phyloP scores from a whole-genome alignment of 2,888 invertebrate species.

The Micropterix aruncella region DNA sequence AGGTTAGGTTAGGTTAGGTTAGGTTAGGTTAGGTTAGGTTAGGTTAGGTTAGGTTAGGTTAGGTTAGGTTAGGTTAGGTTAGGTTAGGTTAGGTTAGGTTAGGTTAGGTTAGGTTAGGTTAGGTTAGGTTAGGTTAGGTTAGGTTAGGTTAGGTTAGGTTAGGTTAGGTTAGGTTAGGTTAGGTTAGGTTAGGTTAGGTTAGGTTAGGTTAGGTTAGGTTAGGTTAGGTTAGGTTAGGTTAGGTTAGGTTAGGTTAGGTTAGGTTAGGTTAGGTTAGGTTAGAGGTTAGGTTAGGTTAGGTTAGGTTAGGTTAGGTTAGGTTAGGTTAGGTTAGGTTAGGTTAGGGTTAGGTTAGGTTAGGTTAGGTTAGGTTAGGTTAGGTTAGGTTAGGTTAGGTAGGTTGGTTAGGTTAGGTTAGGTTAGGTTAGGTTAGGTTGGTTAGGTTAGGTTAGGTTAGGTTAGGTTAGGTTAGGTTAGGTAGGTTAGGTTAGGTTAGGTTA shows the following conservation, averaged over 20 bases:
- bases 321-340: conserved; percentile 9
- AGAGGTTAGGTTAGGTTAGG: conserved; percentile 7
- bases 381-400: conserved; percentile 11
- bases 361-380: conserved; percentile 13
- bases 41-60: conserved; percentile 8
- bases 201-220: conserved; percentile 8
- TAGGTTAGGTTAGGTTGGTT: conserved; percentile 12
- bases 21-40: conserved; percentile 8
- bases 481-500: no score
- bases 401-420: conserved; percentile 13
- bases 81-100: conserved; percentile 9
- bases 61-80: conserved; percentile 7
- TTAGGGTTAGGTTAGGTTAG: conserved; percentile 12
- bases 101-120: conserved; percentile 9
- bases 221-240: conserved; percentile 8
- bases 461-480: conserved; percentile 9
- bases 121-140: conserved; percentile 7
- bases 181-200: conserved; percentile 7
- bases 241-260: conserved; percentile 9
- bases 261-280: conserved; percentile 11
- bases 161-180: conserved; percentile 8
- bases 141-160: conserved; percentile 9
- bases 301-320: conserved; percentile 9
- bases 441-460: conserved; percentile 10
- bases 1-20: conserved; percentile 10